phyloP scores from a whole-genome alignment of 1,140 invertebrate genomes.

The Bactericera cockerelli region DNA sequence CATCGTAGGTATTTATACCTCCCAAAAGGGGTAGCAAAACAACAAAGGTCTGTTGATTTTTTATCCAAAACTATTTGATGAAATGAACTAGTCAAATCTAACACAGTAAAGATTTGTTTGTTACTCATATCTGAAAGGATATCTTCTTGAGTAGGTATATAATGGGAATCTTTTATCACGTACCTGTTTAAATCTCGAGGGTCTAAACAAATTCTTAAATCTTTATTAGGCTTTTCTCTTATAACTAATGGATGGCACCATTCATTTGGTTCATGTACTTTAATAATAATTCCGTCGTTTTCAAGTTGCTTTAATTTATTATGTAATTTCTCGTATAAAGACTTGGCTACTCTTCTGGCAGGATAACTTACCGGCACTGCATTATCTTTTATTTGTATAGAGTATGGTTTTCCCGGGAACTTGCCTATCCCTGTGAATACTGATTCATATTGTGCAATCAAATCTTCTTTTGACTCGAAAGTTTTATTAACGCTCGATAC shows the following conservation, averaged over 20 bases:
- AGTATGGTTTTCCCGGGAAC: neutral
- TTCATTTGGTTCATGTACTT: constrained; percentile 12
- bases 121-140: constrained; percentile 12
- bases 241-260: constrained; percentile 28
- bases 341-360: constrained; percentile 4
- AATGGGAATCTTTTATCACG: neutral
- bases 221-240: constrained; percentile 25
- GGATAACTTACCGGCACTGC: neutral
- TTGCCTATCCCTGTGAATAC: constrained; percentile 12
- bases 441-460: neutral
- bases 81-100: constrained; percentile 19
- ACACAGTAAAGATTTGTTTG: constrained; percentile 13
- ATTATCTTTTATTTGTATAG: neutral
- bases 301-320: neutral
- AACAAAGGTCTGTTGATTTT: neutral
- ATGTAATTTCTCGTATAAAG: constrained; percentile 3
- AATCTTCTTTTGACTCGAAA: neutral
- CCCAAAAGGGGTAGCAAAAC: constrained; percentile 21
- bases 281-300: neutral
- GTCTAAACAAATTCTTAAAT: constrained; percentile 17
- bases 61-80: constrained; percentile 16
- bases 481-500: neutral
- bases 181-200: constrained; percentile 10
- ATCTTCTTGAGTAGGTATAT: constrained; percentile 15
- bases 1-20: constrained; percentile 24